phyloP scores from a whole-genome alignment of 2,888 invertebrate genomes.

The Metacarcinus magister region DNA sequence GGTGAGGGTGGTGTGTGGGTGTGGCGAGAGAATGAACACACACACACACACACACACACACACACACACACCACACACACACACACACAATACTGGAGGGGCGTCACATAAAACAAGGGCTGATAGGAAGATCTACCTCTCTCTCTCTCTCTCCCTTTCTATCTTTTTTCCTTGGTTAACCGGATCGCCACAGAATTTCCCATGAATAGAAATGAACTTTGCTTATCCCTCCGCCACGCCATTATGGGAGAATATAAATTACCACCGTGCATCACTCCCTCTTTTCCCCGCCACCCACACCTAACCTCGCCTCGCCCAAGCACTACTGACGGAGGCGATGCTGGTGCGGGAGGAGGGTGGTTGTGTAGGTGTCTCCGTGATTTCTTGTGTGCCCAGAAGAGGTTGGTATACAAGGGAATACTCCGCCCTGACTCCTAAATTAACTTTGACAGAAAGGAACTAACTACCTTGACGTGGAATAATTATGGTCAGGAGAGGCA shows the following conservation, averaged over 20 bases:
- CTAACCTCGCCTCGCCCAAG: not conserved
- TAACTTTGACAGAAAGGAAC: not conserved
- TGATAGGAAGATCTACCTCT: not conserved
- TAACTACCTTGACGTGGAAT: not conserved
- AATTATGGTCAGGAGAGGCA: not conserved
- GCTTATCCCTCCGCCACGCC: conserved; percentile 5
- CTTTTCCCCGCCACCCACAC: not conserved
- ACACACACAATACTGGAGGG: not conserved
- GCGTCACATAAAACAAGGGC: no score
- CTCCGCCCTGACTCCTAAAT: not conserved
- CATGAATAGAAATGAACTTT: conserved; percentile 3
- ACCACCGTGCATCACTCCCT: not conserved
- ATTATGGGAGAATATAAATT: not conserved
- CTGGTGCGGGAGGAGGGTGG: not conserved
- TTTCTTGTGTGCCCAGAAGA: not conserved
- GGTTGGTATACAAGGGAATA: not conserved
- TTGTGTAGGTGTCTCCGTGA: not conserved
- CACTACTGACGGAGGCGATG: not conserved
- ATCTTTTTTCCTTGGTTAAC: not conserved
- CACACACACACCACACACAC: not conserved
- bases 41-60: not conserved
- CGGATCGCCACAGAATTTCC: not conserved
- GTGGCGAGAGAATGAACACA: not conserved
- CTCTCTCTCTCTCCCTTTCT: no score
- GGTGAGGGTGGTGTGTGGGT: no score